phyloP scores from a whole-genome alignment of 2,888 invertebrate genomes.

The Tridacna gigas region DNA sequence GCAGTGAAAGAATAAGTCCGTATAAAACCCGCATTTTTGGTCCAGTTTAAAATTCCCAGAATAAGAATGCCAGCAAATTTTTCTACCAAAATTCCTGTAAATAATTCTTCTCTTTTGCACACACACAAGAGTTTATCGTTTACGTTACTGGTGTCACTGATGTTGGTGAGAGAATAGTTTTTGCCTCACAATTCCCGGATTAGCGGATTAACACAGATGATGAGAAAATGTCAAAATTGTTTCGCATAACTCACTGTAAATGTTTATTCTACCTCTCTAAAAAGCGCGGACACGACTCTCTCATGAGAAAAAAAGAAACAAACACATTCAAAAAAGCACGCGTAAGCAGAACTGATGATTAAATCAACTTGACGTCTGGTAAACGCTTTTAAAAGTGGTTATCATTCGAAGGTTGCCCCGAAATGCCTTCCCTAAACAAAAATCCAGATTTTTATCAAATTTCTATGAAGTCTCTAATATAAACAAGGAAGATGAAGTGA shows the following conservation, averaged over 20 bases:
- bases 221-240: conserved; percentile 22
- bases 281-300: background rate
- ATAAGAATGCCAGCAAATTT: background rate
- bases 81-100: background rate
- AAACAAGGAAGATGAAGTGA: conserved; percentile 12
- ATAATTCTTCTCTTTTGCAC: background rate
- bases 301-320: background rate
- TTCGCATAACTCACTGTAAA: conserved; percentile 6
- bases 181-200: background rate
- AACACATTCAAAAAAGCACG: background rate
- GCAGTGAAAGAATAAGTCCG: conserved; percentile 10
- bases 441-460: conserved; percentile 19
- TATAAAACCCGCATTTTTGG: conserved; percentile 10
- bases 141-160: background rate
- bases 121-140: no score
- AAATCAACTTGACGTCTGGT: conserved; percentile 20
- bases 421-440: background rate
- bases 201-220: background rate
- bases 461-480: background rate
- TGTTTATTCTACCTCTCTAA: background rate
- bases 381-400: conserved; percentile 6
- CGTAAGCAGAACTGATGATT: background rate
- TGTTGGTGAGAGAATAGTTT: background rate
- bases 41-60: no score
- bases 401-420: background rate